These are phyloP conservation scores for Chloroceryle inda DNA, from an alignment of 2,797 vertebrate genomes.

Conservation along the genomic window DNA sequence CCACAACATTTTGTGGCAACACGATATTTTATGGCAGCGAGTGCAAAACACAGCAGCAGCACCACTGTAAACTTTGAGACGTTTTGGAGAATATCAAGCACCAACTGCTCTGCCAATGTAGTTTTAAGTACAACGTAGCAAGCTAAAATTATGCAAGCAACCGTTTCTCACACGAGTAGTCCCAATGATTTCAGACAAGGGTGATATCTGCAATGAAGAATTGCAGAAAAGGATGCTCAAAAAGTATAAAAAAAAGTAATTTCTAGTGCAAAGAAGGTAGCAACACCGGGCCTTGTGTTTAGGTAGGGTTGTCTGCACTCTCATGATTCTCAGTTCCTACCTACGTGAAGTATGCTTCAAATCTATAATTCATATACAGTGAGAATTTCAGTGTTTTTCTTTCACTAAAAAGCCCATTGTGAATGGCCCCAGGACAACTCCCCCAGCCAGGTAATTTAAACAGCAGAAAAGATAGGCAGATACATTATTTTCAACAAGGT, in stretches of 20 bases:
- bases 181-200: constrained; percentile 22
- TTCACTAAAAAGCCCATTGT: constrained; percentile 29
- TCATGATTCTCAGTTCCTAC: constrained; percentile 6
- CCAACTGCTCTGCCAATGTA: not conserved
- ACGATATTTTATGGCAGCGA: constrained; percentile 35
- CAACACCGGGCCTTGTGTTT: not conserved
- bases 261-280: constrained; percentile 11
- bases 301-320: not conserved
- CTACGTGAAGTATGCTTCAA: constrained; percentile 12
- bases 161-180: not conserved
- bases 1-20: constrained; percentile 61
- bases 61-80: constrained; percentile 67
- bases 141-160: constrained; percentile 63
- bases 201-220: not conserved
- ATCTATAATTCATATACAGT: constrained; percentile 64
- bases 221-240: not conserved
- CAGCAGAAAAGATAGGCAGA: constrained; percentile 58
- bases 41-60: constrained; percentile 66
- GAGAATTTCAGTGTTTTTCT: constrained; percentile 40
- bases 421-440: constrained; percentile 47
- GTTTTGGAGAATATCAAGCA: constrained; percentile 28
- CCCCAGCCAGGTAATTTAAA: constrained; percentile 70
- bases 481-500: constrained; percentile 66
- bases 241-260: not conserved
- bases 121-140: not conserved